phyloP scores from a whole-genome alignment of 37 sponge, comb jelly and placozoan species.

The Aphrocallistes beatrix region DNA sequence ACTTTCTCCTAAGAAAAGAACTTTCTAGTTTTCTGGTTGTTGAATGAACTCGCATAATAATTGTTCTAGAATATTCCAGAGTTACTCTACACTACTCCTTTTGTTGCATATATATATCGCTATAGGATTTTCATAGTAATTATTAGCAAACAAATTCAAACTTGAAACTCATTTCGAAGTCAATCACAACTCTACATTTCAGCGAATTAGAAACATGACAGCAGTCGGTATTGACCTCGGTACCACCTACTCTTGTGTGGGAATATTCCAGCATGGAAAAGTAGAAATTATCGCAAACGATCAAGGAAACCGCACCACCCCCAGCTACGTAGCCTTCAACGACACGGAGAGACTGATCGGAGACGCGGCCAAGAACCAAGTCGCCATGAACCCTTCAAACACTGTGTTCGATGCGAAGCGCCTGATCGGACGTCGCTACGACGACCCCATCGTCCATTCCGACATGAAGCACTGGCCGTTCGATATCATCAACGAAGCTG shows the following conservation, averaged over 20 bases:
- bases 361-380: conserved; percentile 95
- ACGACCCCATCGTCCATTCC: conserved; percentile 48
- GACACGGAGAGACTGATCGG: conserved; percentile 96
- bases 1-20: background rate
- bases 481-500: conserved; percentile 62
- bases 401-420: conserved; percentile 95
- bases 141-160: no score
- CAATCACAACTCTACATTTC: no score
- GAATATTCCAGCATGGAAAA: conserved; percentile 97
- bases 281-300: conserved; percentile 99
- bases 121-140: no score
- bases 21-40: background rate
- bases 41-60: background rate
- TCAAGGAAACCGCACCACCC: conserved; percentile 97
- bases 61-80: background rate
- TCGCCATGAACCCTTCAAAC: conserved; percentile 94
- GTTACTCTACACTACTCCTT: no score
- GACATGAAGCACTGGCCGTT: conserved; percentile 99
- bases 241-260: conserved; percentile 98
- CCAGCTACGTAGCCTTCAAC: conserved; percentile 96
- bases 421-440: conserved; percentile 71
- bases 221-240: conserved; percentile 91
- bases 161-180: no score
- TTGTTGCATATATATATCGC: no score
- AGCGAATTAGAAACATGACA: no score